Evolutionary conservation across 2,797 vertebrate species (phyloP).

Genomic region (Hydrolagus colliei): DNA sequence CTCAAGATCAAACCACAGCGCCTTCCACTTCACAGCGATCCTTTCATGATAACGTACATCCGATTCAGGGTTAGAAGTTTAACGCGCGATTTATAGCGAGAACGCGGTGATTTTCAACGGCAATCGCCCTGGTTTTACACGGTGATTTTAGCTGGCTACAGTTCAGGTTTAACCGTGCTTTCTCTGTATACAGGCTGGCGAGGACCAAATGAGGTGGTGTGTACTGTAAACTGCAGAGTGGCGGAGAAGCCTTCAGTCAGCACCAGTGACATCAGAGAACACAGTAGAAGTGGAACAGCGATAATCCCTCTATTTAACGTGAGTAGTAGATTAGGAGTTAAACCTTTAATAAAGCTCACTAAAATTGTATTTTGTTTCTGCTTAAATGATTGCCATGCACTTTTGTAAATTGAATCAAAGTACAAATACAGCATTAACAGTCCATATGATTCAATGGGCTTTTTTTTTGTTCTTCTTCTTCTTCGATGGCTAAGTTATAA

Average conservation of each 20-base stretch:
- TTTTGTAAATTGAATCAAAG: constrained; percentile 51
- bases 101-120: too few relatives aligned
- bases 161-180: constrained; percentile 31
- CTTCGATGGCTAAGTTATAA: constrained; percentile 40
- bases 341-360: constrained; percentile 32
- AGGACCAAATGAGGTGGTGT: constrained; percentile 34
- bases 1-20: background rate
- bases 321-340: constrained; percentile 27
- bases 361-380: constrained; percentile 45
- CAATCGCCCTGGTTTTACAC: too few relatives aligned
- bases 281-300: constrained; percentile 37
- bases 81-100: too few relatives aligned
- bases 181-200: constrained; percentile 34
- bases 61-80: too few relatives aligned
- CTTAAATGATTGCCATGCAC: constrained; percentile 57
- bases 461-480: constrained; percentile 31
- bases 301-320: constrained; percentile 38
- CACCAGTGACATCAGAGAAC: constrained; percentile 45
- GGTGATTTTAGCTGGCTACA: background rate
- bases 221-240: constrained; percentile 29
- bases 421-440: constrained; percentile 39
- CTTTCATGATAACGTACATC: background rate
- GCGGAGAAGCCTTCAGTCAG: constrained; percentile 42
- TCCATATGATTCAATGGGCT: constrained; percentile 35
- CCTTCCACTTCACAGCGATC: background rate